Evolutionary conservation across 2,888 invertebrate species (phyloP).

Genomic region (Tupiocoris notatus): DNA sequence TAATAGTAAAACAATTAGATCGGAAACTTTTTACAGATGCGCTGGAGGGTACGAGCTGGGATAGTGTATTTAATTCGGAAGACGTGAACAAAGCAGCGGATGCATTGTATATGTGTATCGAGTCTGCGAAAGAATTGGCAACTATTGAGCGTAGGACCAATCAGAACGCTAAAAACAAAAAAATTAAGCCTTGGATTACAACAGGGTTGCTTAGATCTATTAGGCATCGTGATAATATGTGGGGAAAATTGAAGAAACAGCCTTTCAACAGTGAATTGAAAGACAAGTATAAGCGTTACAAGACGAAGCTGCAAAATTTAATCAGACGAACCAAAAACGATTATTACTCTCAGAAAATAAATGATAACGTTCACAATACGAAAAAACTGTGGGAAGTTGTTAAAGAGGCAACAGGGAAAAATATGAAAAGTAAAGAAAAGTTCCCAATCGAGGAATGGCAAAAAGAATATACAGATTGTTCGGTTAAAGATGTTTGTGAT

Average conservation of each 20-base stretch:
- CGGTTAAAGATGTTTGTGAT: constrained; percentile 2
- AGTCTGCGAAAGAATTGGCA: background rate
- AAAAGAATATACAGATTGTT: background rate
- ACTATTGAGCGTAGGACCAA: background rate
- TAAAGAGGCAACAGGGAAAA: background rate
- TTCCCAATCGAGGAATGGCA: constrained; percentile 1
- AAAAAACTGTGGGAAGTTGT: constrained; percentile 8
- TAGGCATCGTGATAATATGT: background rate
- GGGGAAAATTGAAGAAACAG: background rate
- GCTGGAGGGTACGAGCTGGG: background rate
- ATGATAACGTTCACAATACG: too few species aligned
- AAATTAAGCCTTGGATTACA: constrained; percentile 16
- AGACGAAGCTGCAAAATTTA: too few species aligned
- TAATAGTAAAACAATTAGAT: background rate
- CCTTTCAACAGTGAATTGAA: background rate
- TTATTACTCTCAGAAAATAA: background rate
- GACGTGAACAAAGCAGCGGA: constrained; percentile 2
- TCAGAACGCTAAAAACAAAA: background rate
- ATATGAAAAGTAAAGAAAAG: background rate
- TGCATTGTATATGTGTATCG: background rate
- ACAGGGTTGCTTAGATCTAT: constrained; percentile 9
- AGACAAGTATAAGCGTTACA: background rate
- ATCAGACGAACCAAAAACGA: background rate
- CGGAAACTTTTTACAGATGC: background rate
- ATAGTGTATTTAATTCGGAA: background rate